A percentile compares a stretch with the other conserved stretches of the same genome.
Evolutionary conservation across 53 echinoderm and acorn worm species (phyloP).

Genomic region (Mesocentrotus franciscanus): DNA sequence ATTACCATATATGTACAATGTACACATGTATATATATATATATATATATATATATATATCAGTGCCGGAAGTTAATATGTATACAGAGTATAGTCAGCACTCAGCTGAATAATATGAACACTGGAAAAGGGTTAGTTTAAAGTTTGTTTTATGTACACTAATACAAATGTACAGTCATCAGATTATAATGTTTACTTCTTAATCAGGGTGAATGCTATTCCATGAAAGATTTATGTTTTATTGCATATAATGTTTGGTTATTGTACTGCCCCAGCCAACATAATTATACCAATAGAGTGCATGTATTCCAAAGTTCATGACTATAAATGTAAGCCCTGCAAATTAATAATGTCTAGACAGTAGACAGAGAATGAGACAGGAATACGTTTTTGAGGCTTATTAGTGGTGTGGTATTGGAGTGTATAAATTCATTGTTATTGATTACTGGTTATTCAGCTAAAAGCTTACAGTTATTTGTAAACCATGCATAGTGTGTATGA

Average conservation of each 20-base stretch:
- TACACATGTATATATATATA: no score
- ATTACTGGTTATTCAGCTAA: background rate
- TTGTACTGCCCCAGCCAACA: background rate
- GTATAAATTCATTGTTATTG: background rate
- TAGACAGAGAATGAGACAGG: no score
- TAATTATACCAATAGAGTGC: background rate
- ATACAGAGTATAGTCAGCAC: no score
- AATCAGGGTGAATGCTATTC: background rate
- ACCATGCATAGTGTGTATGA: no score
- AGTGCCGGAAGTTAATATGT: no score
- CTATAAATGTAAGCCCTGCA: background rate
- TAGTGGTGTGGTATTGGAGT: background rate
- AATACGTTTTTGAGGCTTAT: background rate
- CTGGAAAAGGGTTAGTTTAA: no score
- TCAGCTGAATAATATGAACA: no score
- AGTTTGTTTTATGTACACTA: no score
- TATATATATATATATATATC: no score
- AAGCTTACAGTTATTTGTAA: background rate
- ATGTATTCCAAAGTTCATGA: background rate
- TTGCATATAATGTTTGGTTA: background rate
- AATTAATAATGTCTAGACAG: no score
- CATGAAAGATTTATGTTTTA: background rate
- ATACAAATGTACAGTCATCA: background rate
- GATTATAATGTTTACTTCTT: background rate
- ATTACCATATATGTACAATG: no score